Evolutionary conservation across 2,888 invertebrate genomes (phyloP).

Genomic region (Anarsia innoxiella): DNA sequence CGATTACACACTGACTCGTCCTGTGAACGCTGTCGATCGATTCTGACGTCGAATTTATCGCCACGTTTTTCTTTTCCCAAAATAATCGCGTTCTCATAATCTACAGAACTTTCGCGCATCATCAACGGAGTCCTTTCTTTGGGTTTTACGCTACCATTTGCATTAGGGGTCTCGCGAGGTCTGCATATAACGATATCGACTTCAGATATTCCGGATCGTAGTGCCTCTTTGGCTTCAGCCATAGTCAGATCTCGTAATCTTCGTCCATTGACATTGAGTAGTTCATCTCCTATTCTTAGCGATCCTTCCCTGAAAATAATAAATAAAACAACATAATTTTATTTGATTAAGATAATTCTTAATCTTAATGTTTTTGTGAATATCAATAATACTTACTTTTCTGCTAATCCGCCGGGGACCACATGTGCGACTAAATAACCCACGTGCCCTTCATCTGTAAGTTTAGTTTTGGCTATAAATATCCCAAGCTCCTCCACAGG

Average conservation of each 20-base stretch:
- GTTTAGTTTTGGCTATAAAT: constrained; percentile 80
- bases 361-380: too few relatives aligned
- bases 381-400: constrained; percentile 66
- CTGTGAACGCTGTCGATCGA: constrained; percentile 79
- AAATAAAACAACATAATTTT: constrained; percentile 1
- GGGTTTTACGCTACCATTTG: constrained; percentile 35
- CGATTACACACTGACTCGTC: constrained; percentile 71
- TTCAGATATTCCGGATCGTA: constrained; percentile 76
- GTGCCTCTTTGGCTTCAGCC: constrained; percentile 79
- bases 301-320: constrained; percentile 75
- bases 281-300: constrained; percentile 80
- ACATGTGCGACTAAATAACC: constrained; percentile 83
- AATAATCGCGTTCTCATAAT: constrained; percentile 79
- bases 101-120: constrained; percentile 81
- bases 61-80: constrained; percentile 67
- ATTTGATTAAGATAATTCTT: background rate
- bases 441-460: constrained; percentile 75
- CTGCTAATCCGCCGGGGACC: constrained; percentile 80
- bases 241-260: constrained; percentile 79
- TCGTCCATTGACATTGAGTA: constrained; percentile 82
- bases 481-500: constrained; percentile 81
- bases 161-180: constrained; percentile 44
- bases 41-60: constrained; percentile 76
- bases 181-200: constrained; percentile 81
- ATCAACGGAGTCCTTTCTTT: constrained; percentile 37